Percentiles rank a stretch among this genome's conserved stretches.
phyloP scores from a whole-genome alignment of 2,888 invertebrate genomes.

The Lacanobia wlatinum region DNA sequence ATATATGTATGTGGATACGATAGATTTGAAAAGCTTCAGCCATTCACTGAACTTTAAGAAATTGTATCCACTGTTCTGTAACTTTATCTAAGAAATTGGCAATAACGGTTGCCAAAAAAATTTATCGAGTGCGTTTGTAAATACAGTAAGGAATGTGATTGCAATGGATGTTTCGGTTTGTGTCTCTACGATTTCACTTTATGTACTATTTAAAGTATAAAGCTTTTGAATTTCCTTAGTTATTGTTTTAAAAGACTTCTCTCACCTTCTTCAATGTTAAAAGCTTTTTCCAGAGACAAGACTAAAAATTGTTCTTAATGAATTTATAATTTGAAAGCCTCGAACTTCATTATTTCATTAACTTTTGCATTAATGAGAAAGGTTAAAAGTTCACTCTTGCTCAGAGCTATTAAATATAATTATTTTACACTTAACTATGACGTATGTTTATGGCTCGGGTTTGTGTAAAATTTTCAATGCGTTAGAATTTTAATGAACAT shows the following conservation, averaged over 20 bases:
- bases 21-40: background rate
- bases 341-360: conserved; percentile 55
- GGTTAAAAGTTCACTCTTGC: conserved; percentile 47
- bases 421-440: conserved; percentile 32
- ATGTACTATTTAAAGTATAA: background rate
- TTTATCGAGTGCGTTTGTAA: background rate
- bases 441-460: conserved; percentile 23
- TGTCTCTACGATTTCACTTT: background rate
- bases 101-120: conserved; percentile 20
- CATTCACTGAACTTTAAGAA: conserved; percentile 2
- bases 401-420: conserved; percentile 25
- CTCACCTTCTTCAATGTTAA: conserved; percentile 32
- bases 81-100: conserved; percentile 25
- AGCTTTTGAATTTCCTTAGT: background rate
- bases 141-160: background rate
- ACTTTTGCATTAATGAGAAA: conserved; percentile 40
- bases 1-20: background rate
- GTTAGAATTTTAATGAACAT: conserved; percentile 25
- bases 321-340: conserved; percentile 50
- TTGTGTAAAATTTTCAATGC: conserved; percentile 9
- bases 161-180: background rate
- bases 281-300: conserved; percentile 39
- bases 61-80: conserved; percentile 6
- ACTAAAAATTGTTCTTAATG: conserved; percentile 42
- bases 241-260: background rate